These are phyloP conservation scores for Vulpes ferrilata DNA, from an alignment of 2,113 vertebrate genomes.

Conservation along the genomic window DNA sequence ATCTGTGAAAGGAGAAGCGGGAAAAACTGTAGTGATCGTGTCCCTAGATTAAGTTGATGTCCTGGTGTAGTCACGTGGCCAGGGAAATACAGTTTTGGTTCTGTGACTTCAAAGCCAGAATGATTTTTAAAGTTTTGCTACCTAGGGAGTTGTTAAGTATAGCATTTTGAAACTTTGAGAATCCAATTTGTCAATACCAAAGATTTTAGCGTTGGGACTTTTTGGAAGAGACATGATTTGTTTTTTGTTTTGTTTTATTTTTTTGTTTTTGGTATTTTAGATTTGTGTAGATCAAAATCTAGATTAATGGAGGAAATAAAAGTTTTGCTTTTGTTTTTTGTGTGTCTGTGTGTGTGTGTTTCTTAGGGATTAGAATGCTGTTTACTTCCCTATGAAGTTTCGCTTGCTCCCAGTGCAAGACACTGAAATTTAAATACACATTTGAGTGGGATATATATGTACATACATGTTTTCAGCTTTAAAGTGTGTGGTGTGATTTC, in stretches of 20 bases:
- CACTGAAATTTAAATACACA: background rate
- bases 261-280: background rate
- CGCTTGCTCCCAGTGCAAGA: background rate
- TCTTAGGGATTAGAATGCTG: background rate
- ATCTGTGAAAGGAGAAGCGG: background rate
- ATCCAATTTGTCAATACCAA: background rate
- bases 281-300: conserved; percentile 30
- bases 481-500: background rate
- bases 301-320: conserved; percentile 16
- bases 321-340: background rate
- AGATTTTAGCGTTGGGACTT: conserved; percentile 34
- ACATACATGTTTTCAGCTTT: background rate
- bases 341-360: too few relatives aligned
- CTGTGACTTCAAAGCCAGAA: conserved; percentile 1
- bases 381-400: background rate
- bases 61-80: background rate
- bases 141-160: background rate
- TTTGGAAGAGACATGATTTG: background rate
- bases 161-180: conserved; percentile 10
- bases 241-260: background rate
- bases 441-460: background rate
- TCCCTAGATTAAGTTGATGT: conserved; percentile 1
- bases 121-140: background rate
- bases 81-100: background rate
- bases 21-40: background rate